phyloP scores from a whole-genome alignment of 2,113 vertebrate genomes.

The Bothrops jararaca region DNA sequence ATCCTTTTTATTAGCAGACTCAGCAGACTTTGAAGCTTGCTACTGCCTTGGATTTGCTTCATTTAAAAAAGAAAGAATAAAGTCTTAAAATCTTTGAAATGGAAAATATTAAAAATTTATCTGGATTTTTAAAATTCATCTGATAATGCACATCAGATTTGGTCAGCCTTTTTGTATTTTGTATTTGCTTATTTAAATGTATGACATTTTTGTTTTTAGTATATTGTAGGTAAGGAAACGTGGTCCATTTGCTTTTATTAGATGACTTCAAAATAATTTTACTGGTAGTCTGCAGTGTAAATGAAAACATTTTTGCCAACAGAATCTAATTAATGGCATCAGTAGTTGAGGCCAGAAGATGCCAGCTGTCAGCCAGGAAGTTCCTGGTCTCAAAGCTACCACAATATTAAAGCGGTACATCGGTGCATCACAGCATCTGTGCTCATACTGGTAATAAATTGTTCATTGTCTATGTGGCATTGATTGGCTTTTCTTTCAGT shows the following conservation, averaged over 20 bases:
- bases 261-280: conserved; percentile 73
- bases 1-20: conserved; percentile 86
- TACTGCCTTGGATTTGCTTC: conserved; percentile 78
- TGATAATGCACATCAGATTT: conserved; percentile 85
- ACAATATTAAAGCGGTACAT: conserved; percentile 74
- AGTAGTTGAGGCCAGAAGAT: conserved; percentile 69
- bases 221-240: conserved; percentile 68
- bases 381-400: conserved; percentile 66
- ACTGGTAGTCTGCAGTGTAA: conserved; percentile 69
- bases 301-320: conserved; percentile 72
- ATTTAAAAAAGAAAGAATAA: conserved; percentile 49
- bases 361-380: conserved; percentile 68
- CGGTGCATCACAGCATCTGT: conserved; percentile 75
- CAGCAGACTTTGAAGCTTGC: conserved; percentile 85
- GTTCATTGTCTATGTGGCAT: conserved; percentile 76
- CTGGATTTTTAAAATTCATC: conserved; percentile 87
- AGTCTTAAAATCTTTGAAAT: conserved; percentile 76
- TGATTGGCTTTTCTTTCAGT: conserved; percentile 46
- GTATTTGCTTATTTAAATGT: conserved; percentile 86
- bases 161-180: conserved; percentile 90
- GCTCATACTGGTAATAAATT: conserved; percentile 91
- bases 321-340: conserved; percentile 70
- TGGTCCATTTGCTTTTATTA: conserved; percentile 75
- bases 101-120: conserved; percentile 73
- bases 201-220: conserved; percentile 75